Conservation (phyloP, 2,113 vertebrate genomes). For the Thryonomys swinderianus region DNA sequence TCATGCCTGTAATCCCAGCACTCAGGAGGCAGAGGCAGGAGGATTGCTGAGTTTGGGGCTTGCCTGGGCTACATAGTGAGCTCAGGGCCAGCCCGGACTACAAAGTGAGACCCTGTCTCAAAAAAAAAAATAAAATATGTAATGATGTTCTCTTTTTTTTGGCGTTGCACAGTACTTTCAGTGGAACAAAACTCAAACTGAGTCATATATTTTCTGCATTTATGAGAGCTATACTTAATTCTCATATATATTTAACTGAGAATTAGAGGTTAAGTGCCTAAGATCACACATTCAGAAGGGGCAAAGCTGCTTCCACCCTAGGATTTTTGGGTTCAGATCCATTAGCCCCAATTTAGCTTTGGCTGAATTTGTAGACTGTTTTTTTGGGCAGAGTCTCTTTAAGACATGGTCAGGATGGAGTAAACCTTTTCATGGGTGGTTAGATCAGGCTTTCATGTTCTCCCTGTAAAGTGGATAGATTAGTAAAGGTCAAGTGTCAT, state of each 20-base stretch:
- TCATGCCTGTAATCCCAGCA: too few species aligned
- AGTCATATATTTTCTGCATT: not conserved
- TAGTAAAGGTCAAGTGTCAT: not conserved
- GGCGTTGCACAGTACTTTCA: not conserved
- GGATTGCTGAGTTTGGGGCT: too few species aligned
- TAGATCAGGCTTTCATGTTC: not conserved
- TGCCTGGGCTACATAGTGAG: too few species aligned
- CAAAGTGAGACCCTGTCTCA: too few species aligned
- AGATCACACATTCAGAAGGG: not conserved
- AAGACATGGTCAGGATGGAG: not conserved
- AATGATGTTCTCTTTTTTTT: not conserved
- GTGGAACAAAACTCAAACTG: not conserved
- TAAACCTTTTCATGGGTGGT: not conserved
- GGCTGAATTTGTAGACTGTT: conserved; percentile 17
- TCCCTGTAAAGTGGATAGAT: not conserved
- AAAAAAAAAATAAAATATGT: not conserved
- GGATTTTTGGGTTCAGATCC: not conserved
- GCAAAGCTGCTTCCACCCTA: not conserved
- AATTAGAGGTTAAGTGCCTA: not conserved
- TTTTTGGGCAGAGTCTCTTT: conserved; percentile 9
- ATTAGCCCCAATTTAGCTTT: not conserved
- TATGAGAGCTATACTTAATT: not conserved
- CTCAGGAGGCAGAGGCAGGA: too few species aligned
- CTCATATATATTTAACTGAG: not conserved
- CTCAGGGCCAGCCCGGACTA: too few species aligned